Conservation (phyloP, 2,888 invertebrate genomes). For the Heterodera filipjevi region DNA sequence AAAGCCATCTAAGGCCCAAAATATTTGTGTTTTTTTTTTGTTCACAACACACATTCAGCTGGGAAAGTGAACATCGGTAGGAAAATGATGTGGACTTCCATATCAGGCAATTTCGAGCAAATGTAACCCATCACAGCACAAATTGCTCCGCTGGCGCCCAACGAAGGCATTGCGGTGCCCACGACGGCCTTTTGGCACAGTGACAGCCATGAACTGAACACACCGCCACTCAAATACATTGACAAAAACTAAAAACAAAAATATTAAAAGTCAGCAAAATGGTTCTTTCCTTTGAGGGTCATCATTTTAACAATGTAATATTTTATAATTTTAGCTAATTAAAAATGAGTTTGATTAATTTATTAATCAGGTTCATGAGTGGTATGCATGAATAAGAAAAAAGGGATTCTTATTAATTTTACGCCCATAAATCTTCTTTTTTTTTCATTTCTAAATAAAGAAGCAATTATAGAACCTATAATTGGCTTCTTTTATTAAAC, state of each 20-base stretch:
- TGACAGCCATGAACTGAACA: slow-evolving; percentile 78
- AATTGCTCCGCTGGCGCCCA: slow-evolving; percentile 95
- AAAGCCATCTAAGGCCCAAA: too few relatives aligned
- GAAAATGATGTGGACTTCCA: slow-evolving; percentile 84
- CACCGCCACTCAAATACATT: slow-evolving; percentile 82
- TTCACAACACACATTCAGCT: slow-evolving; percentile 69
- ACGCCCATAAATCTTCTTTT: too few relatives aligned
- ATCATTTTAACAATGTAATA: too few relatives aligned
- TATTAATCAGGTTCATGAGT: too few relatives aligned
- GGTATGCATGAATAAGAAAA: too few relatives aligned
- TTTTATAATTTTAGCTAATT: too few relatives aligned
- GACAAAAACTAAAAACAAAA: slow-evolving; percentile 76
- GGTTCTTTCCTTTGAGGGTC: neutral
- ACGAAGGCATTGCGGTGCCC: slow-evolving; percentile 77
- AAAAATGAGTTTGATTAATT: too few relatives aligned
- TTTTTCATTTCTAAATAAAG: too few relatives aligned
- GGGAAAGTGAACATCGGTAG: slow-evolving; percentile 86
- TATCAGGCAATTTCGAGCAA: slow-evolving; percentile 85
- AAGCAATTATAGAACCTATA: too few relatives aligned
- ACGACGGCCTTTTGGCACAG: slow-evolving; percentile 78
- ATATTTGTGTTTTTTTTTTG: neutral
- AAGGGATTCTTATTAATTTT: too few relatives aligned
- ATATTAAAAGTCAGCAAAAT: slow-evolving; percentile 8
- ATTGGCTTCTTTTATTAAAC: too few relatives aligned
- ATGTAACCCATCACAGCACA: slow-evolving; percentile 85